Evolutionary conservation across 2,888 invertebrate genomes (phyloP), one percentile per base, ranked within the genome.

Genomic region (Apodemia mormo): DNA sequence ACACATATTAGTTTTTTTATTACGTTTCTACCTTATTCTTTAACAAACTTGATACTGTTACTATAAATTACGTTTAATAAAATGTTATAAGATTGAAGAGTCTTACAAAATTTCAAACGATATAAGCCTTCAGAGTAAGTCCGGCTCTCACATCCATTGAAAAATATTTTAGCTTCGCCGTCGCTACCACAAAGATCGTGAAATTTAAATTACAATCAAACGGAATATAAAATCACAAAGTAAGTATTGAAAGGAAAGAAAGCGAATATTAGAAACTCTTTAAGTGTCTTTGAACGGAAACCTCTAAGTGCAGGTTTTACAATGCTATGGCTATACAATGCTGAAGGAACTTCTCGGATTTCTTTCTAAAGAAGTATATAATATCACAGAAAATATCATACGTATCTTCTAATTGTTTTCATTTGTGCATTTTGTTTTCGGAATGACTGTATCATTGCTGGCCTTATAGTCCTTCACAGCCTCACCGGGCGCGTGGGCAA

Each of bases 231-330:
- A 49, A 68, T 37, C 64, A 37, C 52, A 65, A 49, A 64, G 45
- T 64, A 30, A 64, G 29, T 52, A 49, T 14, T 68, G 64, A 68
- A 68, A 52, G 64, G 33, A 45, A 65, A 70, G 69, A 58, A 72
- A 74, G 68, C 58, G 70, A 69, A 71, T 71, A 73, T 71, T 72
- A 56, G 66, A 70, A 43, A 65, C 71, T 70, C 74, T 74, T 71
- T 67, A 69, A 66, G 66, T 58, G 66, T 61, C 65, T 65, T 65
- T 66, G 68, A 73, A 73, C 71, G 66, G 71, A 58, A 70, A 67
- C 22, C 69, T 68, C 68, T 70, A 70, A 75, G 73, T 74, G 70
- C 71, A 68, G 66, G 65, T 45, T 67, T 33, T 66, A 52, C 66
- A 49, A 61, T 30, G 33, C 30, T 33, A 33, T 52, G 14, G 49